A percentile compares a stretch with the other conserved stretches of the same genome.
phyloP scores from a whole-genome alignment of 1,140 invertebrate species.

The Cheumatopsyche charites region DNA sequence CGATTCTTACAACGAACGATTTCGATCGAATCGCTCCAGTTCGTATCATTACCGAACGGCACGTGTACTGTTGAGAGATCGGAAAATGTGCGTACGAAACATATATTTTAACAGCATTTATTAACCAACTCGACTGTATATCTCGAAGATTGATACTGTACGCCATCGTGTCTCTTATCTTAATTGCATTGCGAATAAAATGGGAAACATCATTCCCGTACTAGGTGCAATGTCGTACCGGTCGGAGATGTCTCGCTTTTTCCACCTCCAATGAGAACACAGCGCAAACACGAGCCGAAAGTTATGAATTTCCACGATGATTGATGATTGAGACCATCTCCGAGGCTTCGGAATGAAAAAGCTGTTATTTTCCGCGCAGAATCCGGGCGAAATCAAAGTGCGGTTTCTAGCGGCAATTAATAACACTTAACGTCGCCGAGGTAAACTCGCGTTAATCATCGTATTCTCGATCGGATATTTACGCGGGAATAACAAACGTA shows the following conservation, averaged over 20 bases:
- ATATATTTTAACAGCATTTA: background rate
- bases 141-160: background rate
- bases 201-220: background rate
- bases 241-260: constrained; percentile 14
- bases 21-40: background rate
- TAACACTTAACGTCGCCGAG: constrained; percentile 31
- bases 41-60: background rate
- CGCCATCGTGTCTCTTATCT: background rate
- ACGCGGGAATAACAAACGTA: background rate
- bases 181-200: constrained; percentile 23
- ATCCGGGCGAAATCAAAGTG: constrained; percentile 18
- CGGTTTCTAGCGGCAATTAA: constrained; percentile 23
- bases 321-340: constrained; percentile 24
- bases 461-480: constrained; percentile 22
- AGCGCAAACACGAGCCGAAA: background rate
- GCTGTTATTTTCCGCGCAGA: background rate
- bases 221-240: constrained; percentile 17
- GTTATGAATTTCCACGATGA: constrained; percentile 15
- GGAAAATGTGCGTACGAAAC: background rate
- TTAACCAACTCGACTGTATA: background rate
- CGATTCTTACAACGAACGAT: no score
- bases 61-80: background rate
- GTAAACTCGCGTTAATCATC: constrained; percentile 31
- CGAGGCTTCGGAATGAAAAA: background rate
- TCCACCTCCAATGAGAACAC: background rate